Conservation (phyloP, 2,888 invertebrate species). For the Chrysina gloriosa region DNA sequence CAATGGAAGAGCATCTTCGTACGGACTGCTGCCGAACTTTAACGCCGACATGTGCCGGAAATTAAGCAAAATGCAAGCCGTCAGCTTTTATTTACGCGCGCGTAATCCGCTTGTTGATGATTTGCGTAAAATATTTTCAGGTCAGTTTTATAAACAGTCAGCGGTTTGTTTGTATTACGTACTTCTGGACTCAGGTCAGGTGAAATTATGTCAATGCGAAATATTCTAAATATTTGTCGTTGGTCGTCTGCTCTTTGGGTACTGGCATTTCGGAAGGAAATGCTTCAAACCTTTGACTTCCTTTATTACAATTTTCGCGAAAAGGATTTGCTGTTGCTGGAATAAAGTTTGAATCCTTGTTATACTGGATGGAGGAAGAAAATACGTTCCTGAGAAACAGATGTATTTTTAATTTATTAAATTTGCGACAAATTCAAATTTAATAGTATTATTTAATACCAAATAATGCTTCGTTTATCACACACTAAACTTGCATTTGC, state of each 20-base stretch:
- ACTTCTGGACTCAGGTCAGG: background rate
- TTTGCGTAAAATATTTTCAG: slow-evolving; percentile 25
- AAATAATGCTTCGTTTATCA: too few species aligned
- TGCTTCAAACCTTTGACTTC: background rate
- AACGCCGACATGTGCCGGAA: background rate
- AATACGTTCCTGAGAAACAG: too few species aligned
- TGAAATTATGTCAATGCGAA: slow-evolving; percentile 23
- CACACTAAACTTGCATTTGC: too few species aligned
- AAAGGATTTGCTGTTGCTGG: too few species aligned
- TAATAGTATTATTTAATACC: too few species aligned
- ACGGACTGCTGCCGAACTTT: slow-evolving; percentile 2
- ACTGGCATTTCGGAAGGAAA: background rate
- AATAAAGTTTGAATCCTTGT: too few species aligned
- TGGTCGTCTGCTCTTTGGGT: background rate
- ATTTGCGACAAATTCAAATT: too few species aligned
- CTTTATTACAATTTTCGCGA: too few species aligned
- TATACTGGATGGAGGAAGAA: too few species aligned
- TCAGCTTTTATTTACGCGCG: slow-evolving; percentile 25
- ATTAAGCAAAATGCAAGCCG: slow-evolving; percentile 7
- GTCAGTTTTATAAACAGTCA: slow-evolving; percentile 27
- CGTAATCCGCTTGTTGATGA: background rate
- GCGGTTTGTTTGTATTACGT: slow-evolving; percentile 23
- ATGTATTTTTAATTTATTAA: too few species aligned
- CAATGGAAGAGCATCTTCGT: slow-evolving; percentile 7
- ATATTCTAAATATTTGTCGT: slow-evolving; percentile 16